Conservation (phyloP, 1,140 invertebrate genomes). For the Heliconius hewitsoni region DNA sequence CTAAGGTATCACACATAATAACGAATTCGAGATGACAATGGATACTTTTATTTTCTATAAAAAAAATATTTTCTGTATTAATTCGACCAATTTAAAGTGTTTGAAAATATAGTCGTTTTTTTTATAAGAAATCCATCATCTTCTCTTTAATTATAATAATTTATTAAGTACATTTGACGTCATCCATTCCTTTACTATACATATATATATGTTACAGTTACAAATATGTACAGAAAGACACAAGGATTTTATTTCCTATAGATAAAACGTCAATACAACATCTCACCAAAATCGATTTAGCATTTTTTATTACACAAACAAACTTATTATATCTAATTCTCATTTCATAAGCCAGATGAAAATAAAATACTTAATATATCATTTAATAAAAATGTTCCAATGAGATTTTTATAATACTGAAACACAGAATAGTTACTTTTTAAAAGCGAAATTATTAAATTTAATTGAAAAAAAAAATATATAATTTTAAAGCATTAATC, state of each 20-base stretch:
- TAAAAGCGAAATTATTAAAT: not conserved
- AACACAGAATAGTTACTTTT: constrained; percentile 16
- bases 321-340: not conserved
- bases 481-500: not conserved
- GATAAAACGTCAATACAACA: constrained; percentile 1
- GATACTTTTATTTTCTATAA: constrained; percentile 16
- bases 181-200: constrained; percentile 55
- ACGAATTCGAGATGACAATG: constrained; percentile 8
- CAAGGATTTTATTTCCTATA: constrained; percentile 10
- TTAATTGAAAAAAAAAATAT: not conserved
- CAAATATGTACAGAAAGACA: constrained; percentile 54
- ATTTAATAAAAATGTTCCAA: constrained; percentile 6
- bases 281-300: not conserved
- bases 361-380: not conserved
- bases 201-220: constrained; percentile 59
- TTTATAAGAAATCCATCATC: not conserved
- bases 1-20: constrained; percentile 59
- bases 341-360: constrained; percentile 1
- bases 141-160: constrained; percentile 24
- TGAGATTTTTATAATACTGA: constrained; percentile 43
- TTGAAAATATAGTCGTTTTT: not conserved
- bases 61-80: not conserved
- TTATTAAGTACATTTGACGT: constrained; percentile 72
- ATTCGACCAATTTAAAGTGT: not conserved
- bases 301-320: not conserved